A percentile compares a stretch with the other conserved stretches of the same genome.
Conservation (phyloP, 1,140 invertebrate species). For the Bombus difficillimus region DNA sequence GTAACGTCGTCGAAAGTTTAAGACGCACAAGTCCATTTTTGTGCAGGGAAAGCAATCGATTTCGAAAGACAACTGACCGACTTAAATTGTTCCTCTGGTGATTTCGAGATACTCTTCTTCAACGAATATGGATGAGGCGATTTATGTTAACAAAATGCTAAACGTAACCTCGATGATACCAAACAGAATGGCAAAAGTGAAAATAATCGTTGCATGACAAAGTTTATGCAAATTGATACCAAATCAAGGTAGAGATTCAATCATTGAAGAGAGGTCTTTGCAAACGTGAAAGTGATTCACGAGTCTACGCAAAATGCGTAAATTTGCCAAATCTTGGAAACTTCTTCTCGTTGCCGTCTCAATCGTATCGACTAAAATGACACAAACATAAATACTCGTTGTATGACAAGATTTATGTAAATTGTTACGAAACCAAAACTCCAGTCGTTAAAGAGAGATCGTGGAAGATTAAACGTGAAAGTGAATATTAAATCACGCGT, state of each 20-base stretch:
- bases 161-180: conserved; percentile 1
- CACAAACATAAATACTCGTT: not conserved
- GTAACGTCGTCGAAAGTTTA: conserved; percentile 6
- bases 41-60: conserved; percentile 49
- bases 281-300: not conserved
- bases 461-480: not conserved
- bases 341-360: not conserved
- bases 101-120: conserved; percentile 12
- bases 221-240: not conserved
- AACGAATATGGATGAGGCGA: conserved; percentile 14
- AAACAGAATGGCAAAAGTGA: not conserved
- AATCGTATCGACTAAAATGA: no score
- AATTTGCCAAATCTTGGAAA: not conserved
- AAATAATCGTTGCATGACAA: not conserved
- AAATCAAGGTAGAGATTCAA: not conserved
- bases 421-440: not conserved
- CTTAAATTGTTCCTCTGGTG: conserved; percentile 12
- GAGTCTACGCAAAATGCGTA: not conserved
- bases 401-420: not conserved
- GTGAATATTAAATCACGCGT: not conserved
- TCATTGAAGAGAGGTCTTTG: not conserved
- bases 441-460: not conserved
- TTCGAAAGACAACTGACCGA: conserved; percentile 47
- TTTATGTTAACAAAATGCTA: conserved; percentile 28
- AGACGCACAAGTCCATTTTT: conserved; percentile 18